Base-by-base conservation (phyloP, 2,113 vertebrate species). In the Tachycineta bicolor region DNA sequence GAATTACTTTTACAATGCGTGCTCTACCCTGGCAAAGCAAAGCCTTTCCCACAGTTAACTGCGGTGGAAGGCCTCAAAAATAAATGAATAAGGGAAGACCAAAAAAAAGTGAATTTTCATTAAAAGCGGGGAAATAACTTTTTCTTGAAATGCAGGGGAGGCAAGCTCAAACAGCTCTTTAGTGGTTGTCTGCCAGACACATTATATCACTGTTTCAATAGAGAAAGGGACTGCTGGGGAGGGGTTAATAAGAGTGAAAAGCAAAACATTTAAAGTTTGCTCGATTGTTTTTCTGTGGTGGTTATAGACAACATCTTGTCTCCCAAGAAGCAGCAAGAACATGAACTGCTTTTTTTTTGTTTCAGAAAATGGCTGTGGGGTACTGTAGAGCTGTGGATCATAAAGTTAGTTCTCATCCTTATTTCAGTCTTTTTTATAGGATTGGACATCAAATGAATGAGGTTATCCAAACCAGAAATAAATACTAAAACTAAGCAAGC, bases 1-100 rank as follows among this genome's bases (percentile, higher is more conserved):
- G 94, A 97, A 97, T 98, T 97, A 96, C 96, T 97, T 97, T 97
- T 97, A 97, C 97, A 97, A 97, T 96, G 95, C 55, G 0, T 92
- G 94, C 87, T 70, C 71, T 94, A 92, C 94, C 47, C 93, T 89
- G 79, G 93, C 82, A 97, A 93, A 96, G 69, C 2, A 3, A 91
- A 91, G 76, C 29, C 37, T 97, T 97, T 97, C 97, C 97, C 97
- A 97, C 94, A 96, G 84, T 94, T 78, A 84, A n/a, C 59, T 88
- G 91, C 96, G 69, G 44, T 89, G n/a, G 89, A 94, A 94, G 49
- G 73, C 68, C 55, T 91, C 86, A 95, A 91, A 96, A 96, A 93
- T 82, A 88, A 78, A 78, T 52, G 26, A 87, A 73, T 64, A 91
- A 83, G 64, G 18, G 15, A 77, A 33, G 29, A 64, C 8, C 1